Base-by-base conservation (phyloP, 2,113 vertebrate genomes). In the Neopipo cinnamomea region DNA sequence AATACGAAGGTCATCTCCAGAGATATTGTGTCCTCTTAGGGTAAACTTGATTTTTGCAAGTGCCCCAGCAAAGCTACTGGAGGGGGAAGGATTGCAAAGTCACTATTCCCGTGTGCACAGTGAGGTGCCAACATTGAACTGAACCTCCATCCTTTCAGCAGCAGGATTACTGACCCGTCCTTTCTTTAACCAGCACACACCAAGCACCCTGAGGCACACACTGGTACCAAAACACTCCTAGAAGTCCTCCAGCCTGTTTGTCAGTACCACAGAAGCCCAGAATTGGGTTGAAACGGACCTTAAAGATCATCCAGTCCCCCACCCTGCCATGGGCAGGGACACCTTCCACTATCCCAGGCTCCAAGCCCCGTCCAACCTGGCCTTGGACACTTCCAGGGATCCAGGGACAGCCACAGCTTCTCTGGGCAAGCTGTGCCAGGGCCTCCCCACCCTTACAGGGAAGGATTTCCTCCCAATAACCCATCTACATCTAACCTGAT, bases 251-350 rank as follows among this genome's bases (percentile, higher is more conserved):
- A 59, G 24, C 27, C 19, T 22, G 52, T 56, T 47, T 72, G 56
- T 72, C 4, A 27, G 59, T 8, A 52, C 39, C 28, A 37, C 5
- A 35, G 30, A 88, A 59, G 15, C 33, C 6, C 13, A 11, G 44
- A 44, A 52, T 59, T 67, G 46, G 23, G 27, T 17, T 52, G 33
- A 16, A 61, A 67, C 13, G 33, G 7, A 75, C 33, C 16, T 61
- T 17, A 2, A 39, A 61, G 46, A 2, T 0, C 52, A 24, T 15
- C 33, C 1, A 0, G 0, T 74, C 0, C 27, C 44, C 27, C 3
- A 5, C 5, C 8, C 41, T 52, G 37, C 14, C 59, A 31, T 1
- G 8, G 42, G 35, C 77, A 81, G 33, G 37, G 12, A 52, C 86
- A 52, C 6, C 18, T 89, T 0, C 44, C 70, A 67, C n/a, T 5